Base-by-base conservation (phyloP, 1,140 invertebrate genomes). In the Propsilocerus akamusi region DNA sequence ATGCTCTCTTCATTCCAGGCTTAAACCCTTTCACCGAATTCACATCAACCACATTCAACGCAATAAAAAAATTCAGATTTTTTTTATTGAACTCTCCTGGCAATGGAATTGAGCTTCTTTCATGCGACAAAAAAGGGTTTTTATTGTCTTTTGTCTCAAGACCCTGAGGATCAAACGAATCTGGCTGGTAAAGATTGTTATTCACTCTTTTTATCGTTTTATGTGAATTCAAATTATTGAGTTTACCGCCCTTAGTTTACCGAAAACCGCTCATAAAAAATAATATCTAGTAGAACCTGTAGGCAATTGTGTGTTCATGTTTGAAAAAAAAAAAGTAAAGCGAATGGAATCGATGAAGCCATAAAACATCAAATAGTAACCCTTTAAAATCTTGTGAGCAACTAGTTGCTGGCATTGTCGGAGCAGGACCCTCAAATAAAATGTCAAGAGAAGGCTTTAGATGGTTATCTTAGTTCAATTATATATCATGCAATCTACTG, bases 171-270 rank as follows among this genome's bases (percentile, higher is more conserved):
- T 11, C 10, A 30, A 8, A 30, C 10, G 28, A 30, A 30, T 30
- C 3, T 30, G 10, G 10, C 28, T 30, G 2, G 10, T 3, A 30
- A 30, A 30, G n/a, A 3, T 11, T 30, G 34, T 41, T 41, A 20
- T 41, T 8, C 14, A 41, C 8, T 41, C 5, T 20, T 20, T 41
- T 41, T 41, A 41, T 41, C 22, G 34, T 20, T 41, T 41, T 20
- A 41, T 41, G 17, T 14, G 14, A 8, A 41, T 41, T 41, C 34
- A 41, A 41, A 41, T 41, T 41, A 41, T 41, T 41, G 34, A 41
- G 22, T 20, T 41, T 41, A 5, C 34, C 14, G 34, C 34, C 34
- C 28, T 17, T 37, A 37, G 17, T 41, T n/a, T n/a, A n/a, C n/a
- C n/a, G n/a, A n/a, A n/a, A n/a, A n/a, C n/a, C n/a, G n/a, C n/a